Evolutionary conservation across 2,888 invertebrate genomes (phyloP).

Genomic region (Colletes collaris): DNA sequence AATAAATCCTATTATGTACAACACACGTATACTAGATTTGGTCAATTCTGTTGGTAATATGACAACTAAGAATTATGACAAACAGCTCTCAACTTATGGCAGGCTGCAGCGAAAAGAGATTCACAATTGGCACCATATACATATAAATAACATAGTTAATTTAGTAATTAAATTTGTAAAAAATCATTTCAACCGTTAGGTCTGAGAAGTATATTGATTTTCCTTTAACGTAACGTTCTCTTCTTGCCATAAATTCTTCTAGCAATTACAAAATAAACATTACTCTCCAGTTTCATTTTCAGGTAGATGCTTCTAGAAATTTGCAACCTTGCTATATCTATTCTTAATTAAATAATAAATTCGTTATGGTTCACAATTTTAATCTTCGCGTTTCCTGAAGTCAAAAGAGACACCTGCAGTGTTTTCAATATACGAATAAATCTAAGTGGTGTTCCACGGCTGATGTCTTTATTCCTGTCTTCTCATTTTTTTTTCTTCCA

Average conservation of each 20-base stretch:
- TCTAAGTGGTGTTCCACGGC: constrained; percentile 23
- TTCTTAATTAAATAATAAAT: constrained; percentile 66
- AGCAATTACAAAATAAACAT: not conserved
- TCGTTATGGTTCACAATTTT: constrained; percentile 65
- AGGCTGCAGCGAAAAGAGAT: not conserved
- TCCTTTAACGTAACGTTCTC: too few relatives aligned
- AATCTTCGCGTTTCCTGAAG: constrained; percentile 52
- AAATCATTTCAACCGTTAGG: too few relatives aligned
- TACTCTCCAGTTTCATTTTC: not conserved
- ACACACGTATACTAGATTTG: not conserved
- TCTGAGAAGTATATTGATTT: too few relatives aligned
- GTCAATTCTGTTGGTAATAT: too few relatives aligned
- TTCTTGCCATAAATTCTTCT: too few relatives aligned
- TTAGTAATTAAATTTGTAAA: too few relatives aligned
- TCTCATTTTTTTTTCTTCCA: not conserved
- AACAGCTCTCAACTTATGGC: not conserved
- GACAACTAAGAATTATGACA: not conserved
- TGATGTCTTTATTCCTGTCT: constrained; percentile 6
- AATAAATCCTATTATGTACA: not conserved
- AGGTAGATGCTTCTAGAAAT: not conserved
- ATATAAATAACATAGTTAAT: too few relatives aligned
- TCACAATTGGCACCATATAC: too few relatives aligned
- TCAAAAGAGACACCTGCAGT: constrained; percentile 50
- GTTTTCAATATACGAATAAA: constrained; percentile 56
- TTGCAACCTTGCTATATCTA: not conserved